phyloP scores from a whole-genome alignment of 2,888 invertebrate genomes.

The Acanthosoma haemorrhoidale region DNA sequence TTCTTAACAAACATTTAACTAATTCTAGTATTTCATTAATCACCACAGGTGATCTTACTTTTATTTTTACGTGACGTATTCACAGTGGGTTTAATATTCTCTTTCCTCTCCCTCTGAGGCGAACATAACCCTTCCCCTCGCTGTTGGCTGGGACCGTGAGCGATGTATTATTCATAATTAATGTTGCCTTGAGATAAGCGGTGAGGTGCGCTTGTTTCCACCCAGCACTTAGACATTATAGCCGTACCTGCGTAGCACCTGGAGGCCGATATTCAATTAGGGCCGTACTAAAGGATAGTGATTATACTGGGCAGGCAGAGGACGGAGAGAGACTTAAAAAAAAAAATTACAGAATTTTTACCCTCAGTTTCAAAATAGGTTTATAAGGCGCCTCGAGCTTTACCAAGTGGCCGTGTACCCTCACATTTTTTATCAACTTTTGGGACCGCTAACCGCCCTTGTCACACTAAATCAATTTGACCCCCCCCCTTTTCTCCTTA shows the following conservation, averaged over 20 bases:
- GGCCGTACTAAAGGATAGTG: not conserved
- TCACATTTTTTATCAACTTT: not conserved
- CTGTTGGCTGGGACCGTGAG: too few relatives aligned
- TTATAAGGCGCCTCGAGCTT: not conserved
- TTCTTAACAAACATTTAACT: too few relatives aligned
- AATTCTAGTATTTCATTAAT: too few relatives aligned
- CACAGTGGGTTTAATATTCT: too few relatives aligned
- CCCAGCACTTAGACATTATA: not conserved
- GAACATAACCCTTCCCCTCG: too few relatives aligned
- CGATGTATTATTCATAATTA: too few relatives aligned
- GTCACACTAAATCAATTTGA: not conserved
- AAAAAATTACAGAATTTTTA: not conserved
- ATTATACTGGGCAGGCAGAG: not conserved
- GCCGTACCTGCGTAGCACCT: too few relatives aligned
- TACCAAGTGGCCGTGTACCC: not conserved
- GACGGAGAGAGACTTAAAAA: not conserved
- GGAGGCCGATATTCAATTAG: not conserved
- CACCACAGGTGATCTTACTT: too few relatives aligned
- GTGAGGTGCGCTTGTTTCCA: not conserved
- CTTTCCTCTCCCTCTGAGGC: too few relatives aligned
- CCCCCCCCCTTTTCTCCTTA: too few relatives aligned
- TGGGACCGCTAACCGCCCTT: not conserved
- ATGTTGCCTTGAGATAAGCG: too few relatives aligned
- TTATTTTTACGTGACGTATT: too few relatives aligned
- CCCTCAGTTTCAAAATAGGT: constrained; percentile 2